Conservation (phyloP, 2,797 vertebrate species). For the Poecile montanus region DNA sequence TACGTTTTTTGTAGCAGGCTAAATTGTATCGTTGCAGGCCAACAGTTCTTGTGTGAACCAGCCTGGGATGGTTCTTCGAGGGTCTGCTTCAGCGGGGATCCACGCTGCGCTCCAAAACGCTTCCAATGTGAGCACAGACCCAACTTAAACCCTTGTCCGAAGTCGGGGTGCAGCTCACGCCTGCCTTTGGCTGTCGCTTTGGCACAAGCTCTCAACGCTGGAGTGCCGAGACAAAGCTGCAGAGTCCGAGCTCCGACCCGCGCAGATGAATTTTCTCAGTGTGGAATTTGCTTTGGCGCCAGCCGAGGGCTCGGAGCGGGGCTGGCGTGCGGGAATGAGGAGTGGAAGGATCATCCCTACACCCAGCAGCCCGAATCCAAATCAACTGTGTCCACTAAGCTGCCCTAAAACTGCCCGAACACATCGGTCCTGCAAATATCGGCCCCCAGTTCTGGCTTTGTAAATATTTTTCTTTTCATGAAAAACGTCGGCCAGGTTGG, state of each 20-base stretch:
- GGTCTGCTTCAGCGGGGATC: neutral
- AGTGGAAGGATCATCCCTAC: neutral
- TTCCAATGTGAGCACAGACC: neutral
- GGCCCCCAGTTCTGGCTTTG: neutral
- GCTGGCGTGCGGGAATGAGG: neutral
- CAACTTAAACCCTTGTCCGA: fast-evolving
- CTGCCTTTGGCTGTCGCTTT: neutral
- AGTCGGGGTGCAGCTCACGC: neutral
- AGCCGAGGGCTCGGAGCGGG: neutral
- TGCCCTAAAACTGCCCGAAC: neutral
- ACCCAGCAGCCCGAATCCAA: neutral
- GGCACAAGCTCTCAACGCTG: neutral
- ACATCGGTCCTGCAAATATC: neutral
- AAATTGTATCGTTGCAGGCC: neutral
- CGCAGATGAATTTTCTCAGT: neutral
- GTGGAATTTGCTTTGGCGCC: neutral
- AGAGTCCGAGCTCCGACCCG: neutral
- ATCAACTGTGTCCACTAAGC: fast-evolving
- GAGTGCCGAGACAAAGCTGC: neutral
- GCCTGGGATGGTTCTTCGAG: neutral
- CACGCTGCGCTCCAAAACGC: fast-evolving
- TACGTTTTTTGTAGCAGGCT: neutral
- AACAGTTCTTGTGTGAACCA: neutral
- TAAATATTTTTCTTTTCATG: neutral
- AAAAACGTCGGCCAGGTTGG: neutral